Evolutionary conservation across 2,113 vertebrate genomes (phyloP).

Genomic region (Dromiciops gliroides): DNA sequence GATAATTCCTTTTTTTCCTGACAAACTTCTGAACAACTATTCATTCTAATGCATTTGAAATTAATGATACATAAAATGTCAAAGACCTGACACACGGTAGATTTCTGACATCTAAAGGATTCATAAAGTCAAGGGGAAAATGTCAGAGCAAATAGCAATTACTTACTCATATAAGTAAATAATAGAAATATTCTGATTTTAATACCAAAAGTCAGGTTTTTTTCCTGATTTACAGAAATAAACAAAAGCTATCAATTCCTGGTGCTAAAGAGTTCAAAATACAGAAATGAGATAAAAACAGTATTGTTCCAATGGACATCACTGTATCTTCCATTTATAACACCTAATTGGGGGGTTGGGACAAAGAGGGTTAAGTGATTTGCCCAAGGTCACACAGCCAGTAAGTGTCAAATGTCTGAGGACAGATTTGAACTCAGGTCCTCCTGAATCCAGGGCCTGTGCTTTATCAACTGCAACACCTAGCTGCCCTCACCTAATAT

Average conservation of each 20-base stretch:
- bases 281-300: background rate
- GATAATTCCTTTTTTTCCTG: constrained; percentile 34
- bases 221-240: background rate
- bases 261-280: constrained; percentile 2
- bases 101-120: background rate
- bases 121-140: background rate
- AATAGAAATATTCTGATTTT: constrained; percentile 24
- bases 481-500: no score
- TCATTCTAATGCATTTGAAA: constrained; percentile 13
- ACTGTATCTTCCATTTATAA: constrained; percentile 19
- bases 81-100: background rate
- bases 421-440: no score
- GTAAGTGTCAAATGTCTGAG: no score
- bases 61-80: constrained; percentile 18
- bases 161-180: background rate
- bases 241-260: constrained; percentile 12
- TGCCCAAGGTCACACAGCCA: no score
- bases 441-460: no score
- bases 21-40: constrained; percentile 24
- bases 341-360: no score
- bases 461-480: no score
- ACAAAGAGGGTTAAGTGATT: no score
- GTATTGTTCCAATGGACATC: background rate
- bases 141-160: background rate
- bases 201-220: background rate